Percentiles rank a stretch among this genome's conserved stretches.
Conservation (phyloP, 2,113 vertebrate species). For the Tetrao urogallus region DNA sequence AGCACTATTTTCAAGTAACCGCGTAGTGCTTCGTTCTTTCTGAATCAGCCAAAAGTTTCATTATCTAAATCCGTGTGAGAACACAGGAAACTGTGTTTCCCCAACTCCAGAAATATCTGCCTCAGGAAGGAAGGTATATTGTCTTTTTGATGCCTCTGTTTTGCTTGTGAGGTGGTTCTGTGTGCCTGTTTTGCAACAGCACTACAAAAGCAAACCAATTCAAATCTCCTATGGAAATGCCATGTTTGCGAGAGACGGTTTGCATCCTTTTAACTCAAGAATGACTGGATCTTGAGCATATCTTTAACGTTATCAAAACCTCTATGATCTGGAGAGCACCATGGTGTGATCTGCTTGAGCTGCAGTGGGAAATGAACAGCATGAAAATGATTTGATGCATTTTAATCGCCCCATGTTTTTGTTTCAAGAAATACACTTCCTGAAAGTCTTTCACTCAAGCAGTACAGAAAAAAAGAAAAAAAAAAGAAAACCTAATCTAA, state of each 20-base stretch:
- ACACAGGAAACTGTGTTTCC: conserved; percentile 80
- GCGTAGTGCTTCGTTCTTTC: conserved; percentile 35
- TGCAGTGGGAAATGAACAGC: conserved; percentile 44
- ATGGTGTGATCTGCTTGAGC: not conserved
- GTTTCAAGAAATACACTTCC: conserved; percentile 52
- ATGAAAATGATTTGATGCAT: conserved; percentile 55
- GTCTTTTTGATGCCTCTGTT: conserved; percentile 78
- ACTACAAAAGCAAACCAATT: conserved; percentile 59
- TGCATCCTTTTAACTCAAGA: conserved; percentile 62
- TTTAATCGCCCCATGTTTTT: conserved; percentile 22
- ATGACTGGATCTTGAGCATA: conserved; percentile 54
- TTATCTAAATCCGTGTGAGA: conserved; percentile 80
- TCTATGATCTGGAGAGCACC: conserved; percentile 15
- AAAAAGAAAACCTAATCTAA: not conserved
- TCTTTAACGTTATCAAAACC: conserved; percentile 48
- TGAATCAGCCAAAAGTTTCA: conserved; percentile 59
- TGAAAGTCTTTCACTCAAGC: conserved; percentile 21
- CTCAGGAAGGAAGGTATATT: conserved; percentile 83
- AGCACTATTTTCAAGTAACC: conserved; percentile 1
- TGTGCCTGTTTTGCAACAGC: conserved; percentile 60
- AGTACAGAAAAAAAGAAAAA: not conserved
- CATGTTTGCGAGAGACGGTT: conserved; percentile 48
- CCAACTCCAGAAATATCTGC: conserved; percentile 81
- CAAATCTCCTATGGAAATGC: conserved; percentile 66
- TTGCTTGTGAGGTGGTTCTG: conserved; percentile 64